Base-by-base conservation (phyloP, 2,888 invertebrate genomes). In the Anaspis maculata region DNA sequence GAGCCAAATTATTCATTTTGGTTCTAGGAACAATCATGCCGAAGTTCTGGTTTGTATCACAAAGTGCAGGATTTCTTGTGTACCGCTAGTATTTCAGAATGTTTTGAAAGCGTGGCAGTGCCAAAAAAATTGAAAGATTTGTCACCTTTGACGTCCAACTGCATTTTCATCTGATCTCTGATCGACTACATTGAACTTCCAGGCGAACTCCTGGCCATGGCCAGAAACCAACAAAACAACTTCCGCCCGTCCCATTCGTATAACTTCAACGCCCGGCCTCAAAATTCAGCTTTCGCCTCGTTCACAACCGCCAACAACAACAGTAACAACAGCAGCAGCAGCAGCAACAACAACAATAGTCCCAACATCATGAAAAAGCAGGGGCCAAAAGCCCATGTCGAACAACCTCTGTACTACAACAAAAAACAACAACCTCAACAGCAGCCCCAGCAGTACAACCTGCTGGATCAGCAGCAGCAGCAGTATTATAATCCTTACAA, bases 281-380 rank as follows among this genome's bases (percentile, higher is more conserved):
- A 14, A 28, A 38, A 33, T 39, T 32, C 38, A 6, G 31, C 39
- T 12, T 35, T 45, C 25, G 34, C 43, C 1, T 31, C 42, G 7
- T 25, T 40, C 22, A 35, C 16, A 29, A 27, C 5, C 10, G 24
- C 24, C 24, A 24, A 24, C 24, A 9, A 10, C 24, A 19, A 19
- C 19, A 5, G 19, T 9, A 19, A 19, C 19, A 19, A 5, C 19
- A 19, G 19, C 19, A 5, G 19, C 9, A 19, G n/a, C n/a, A n/a
- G n/a, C n/a, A n/a, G n/a, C n/a, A n/a, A n/a, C n/a, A n/a, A n/a
- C n/a, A n/a, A 10, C 22, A 22, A 22, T 11, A 10, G 13, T 25
- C 2, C 19, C 11, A 10, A 15, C 16, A 27, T n/a, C 7, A 14
- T 7, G n/a, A 16, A 6, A 28, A 11, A n/a, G n/a, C n/a, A n/a